Percentiles rank a stretch among this genome's conserved stretches.
Evolutionary conservation across 1,140 invertebrate genomes (phyloP).

Genomic region (Portunus trituberculatus): DNA sequence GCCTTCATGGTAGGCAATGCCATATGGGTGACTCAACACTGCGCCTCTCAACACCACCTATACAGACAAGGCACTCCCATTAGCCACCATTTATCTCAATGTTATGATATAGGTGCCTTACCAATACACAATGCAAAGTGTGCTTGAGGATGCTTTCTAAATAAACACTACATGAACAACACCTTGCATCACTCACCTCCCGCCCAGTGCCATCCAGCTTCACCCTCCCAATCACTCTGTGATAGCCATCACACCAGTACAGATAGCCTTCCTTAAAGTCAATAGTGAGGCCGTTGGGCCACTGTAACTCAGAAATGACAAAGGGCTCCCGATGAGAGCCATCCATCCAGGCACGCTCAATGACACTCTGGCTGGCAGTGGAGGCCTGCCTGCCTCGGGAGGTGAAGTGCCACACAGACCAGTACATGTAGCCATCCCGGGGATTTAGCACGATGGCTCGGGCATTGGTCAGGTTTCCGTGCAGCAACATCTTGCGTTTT

Average conservation of each 20-base stretch:
- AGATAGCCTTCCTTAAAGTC: constrained; percentile 81
- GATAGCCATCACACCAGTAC: constrained; percentile 84
- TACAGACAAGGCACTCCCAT: background rate
- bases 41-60: constrained; percentile 78
- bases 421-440: constrained; percentile 82
- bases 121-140: too few species aligned
- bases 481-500: constrained; percentile 83
- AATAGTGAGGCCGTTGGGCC: constrained; percentile 84
- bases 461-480: constrained; percentile 83
- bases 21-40: constrained; percentile 83
- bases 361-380: constrained; percentile 79
- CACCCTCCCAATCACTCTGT: constrained; percentile 82
- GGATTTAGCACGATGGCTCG: constrained; percentile 87
- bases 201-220: constrained; percentile 81
- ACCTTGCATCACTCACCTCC: constrained; percentile 79
- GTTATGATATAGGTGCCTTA: too few species aligned
- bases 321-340: constrained; percentile 81
- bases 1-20: constrained; percentile 81
- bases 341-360: constrained; percentile 83
- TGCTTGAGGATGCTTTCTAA: too few species aligned
- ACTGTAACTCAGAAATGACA: constrained; percentile 80
- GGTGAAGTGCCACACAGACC: constrained; percentile 81
- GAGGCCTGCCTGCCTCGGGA: constrained; percentile 51
- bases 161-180: too few species aligned
- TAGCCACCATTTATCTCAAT: too few species aligned